Conservation (phyloP, 2,113 vertebrate genomes). For the Platycercus adscitus region DNA sequence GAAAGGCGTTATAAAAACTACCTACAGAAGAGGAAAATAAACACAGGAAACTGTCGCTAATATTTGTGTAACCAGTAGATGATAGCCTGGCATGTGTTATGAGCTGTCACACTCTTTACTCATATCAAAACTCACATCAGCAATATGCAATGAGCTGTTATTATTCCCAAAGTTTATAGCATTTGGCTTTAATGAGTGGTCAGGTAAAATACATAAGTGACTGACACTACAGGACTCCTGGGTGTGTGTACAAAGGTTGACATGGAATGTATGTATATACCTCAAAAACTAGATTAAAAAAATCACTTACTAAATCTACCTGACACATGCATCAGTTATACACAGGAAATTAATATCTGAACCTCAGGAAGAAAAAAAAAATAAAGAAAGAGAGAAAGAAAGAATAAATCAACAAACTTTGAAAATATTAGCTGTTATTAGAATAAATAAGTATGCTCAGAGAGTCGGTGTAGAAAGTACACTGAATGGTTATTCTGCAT, state of each 20-base stretch:
- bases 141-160: not conserved
- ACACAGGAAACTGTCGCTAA: not conserved
- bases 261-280: no score
- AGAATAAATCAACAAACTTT: not conserved
- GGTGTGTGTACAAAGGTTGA: not conserved
- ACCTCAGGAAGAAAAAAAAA: accelerated
- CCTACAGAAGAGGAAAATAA: not conserved
- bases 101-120: not conserved
- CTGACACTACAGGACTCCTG: not conserved
- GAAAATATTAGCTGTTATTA: not conserved
- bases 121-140: not conserved
- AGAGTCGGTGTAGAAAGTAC: not conserved
- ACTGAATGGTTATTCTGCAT: not conserved
- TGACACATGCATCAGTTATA: not conserved
- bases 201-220: not conserved
- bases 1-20: not conserved
- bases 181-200: not conserved
- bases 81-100: not conserved
- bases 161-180: not conserved
- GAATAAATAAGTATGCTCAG: not conserved
- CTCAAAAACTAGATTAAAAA: not conserved
- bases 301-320: not conserved
- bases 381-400: not conserved
- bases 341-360: not conserved
- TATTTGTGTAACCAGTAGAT: not conserved